Conservation (phyloP, 2,888 invertebrate genomes). For the Laothoe populi region DNA sequence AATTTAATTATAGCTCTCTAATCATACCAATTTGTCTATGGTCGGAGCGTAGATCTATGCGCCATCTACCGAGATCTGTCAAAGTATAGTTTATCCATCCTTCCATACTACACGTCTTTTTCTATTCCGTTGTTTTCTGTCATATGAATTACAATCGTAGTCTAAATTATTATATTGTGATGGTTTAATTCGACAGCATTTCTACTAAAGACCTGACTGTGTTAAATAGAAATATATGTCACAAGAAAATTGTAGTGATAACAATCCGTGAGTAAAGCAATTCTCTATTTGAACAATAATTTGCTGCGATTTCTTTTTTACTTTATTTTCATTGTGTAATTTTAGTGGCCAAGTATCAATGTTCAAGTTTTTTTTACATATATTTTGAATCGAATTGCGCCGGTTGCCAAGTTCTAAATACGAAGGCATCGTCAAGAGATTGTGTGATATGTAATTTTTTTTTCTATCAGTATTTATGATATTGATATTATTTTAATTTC, state of each 20-base stretch:
- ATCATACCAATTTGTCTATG: slow-evolving; percentile 52
- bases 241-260: slow-evolving; percentile 46
- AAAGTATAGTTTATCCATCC: slow-evolving; percentile 57
- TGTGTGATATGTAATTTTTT: slow-evolving; percentile 31
- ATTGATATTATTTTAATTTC: slow-evolving; percentile 48
- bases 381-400: slow-evolving; percentile 5
- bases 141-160: slow-evolving; percentile 64
- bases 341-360: slow-evolving; percentile 9
- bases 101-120: slow-evolving; percentile 71
- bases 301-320: slow-evolving; percentile 60
- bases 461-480: slow-evolving; percentile 28
- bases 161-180: slow-evolving; percentile 57
- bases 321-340: slow-evolving; percentile 31
- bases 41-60: slow-evolving; percentile 34
- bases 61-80: slow-evolving; percentile 66
- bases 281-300: slow-evolving; percentile 51
- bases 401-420: slow-evolving; percentile 34
- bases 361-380: slow-evolving; percentile 16
- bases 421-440: slow-evolving; percentile 39
- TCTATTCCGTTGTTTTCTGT: slow-evolving; percentile 77
- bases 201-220: slow-evolving; percentile 59
- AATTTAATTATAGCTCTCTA: slow-evolving; percentile 50
- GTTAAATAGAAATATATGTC: slow-evolving; percentile 46
- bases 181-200: slow-evolving; percentile 54
- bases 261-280: slow-evolving; percentile 64